Percentiles rank a stretch among this genome's conserved stretches.
Conservation (phyloP, 2,888 invertebrate species). For the Tetranychus piercei region DNA sequence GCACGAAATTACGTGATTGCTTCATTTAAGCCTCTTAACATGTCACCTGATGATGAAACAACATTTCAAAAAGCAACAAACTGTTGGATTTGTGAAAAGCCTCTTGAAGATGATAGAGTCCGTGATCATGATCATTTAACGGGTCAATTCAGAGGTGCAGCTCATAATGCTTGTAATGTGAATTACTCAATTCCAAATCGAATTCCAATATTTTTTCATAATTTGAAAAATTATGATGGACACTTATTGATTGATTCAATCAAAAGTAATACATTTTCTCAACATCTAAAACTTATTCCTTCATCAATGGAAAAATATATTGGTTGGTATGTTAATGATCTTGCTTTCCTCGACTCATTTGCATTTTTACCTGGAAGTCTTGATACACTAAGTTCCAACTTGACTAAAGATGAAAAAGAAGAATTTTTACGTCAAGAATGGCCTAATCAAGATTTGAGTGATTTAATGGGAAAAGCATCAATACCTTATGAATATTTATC, state of each 20-base stretch:
- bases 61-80: no score
- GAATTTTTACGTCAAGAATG: neutral
- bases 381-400: neutral
- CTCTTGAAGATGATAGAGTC: neutral
- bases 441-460: neutral
- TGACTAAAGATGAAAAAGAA: neutral
- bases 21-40: no score
- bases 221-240: neutral
- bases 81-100: no score
- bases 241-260: neutral
- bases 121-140: conserved; percentile 1
- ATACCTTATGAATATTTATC: neutral
- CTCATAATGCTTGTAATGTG: conserved; percentile 2
- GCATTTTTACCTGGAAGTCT: neutral
- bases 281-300: neutral
- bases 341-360: neutral
- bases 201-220: neutral
- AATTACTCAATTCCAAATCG: neutral
- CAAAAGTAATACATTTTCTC: neutral
- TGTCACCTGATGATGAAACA: no score
- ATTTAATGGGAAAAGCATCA: neutral
- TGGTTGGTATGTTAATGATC: neutral
- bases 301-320: neutral
- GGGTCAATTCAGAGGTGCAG: neutral
- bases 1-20: no score